Percentiles rank a stretch among this genome's conserved stretches.
phyloP scores from a whole-genome alignment of 2,888 invertebrate species.

The Anarsia innoxiella region DNA sequence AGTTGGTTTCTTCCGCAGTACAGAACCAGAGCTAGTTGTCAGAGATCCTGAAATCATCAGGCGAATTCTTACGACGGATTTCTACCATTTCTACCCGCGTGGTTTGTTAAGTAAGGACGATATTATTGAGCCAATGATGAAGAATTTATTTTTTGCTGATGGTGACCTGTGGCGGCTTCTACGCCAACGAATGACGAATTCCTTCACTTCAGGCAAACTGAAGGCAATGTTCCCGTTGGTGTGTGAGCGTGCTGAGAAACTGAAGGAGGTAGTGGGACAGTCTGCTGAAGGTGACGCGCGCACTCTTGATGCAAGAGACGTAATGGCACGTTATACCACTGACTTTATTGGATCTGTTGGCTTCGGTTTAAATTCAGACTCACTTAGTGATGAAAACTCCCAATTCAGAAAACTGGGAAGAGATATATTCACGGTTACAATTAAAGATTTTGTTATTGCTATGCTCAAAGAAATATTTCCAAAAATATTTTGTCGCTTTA shows the following conservation, averaged over 20 bases:
- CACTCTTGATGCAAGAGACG: constrained; percentile 42
- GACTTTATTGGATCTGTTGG: constrained; percentile 63
- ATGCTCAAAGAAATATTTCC: constrained; percentile 46
- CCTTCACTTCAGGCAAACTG: constrained; percentile 56
- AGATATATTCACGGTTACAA: constrained; percentile 46
- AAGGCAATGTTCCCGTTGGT: constrained; percentile 63
- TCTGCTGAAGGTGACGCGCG: constrained; percentile 34
- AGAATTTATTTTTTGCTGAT: constrained; percentile 56
- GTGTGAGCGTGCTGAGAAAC: constrained; percentile 47
- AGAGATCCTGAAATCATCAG: constrained; percentile 33
- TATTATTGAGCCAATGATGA: constrained; percentile 49
- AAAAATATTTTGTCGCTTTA: constrained; percentile 27
- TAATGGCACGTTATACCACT: constrained; percentile 62
- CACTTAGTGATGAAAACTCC: constrained; percentile 51
- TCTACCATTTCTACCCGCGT: constrained; percentile 29
- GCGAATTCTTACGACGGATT: constrained; percentile 29
- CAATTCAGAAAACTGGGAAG: constrained; percentile 54
- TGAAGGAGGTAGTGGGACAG: constrained; percentile 28
- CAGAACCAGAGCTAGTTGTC: constrained; percentile 25
- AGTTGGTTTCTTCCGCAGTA: constrained; percentile 32
- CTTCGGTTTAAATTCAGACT: constrained; percentile 58
- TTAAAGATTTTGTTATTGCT: constrained; percentile 37
- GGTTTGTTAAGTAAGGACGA: constrained; percentile 20
- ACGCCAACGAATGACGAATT: constrained; percentile 54
- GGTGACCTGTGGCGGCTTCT: constrained; percentile 58